These are phyloP conservation scores for Molossus alvarezi DNA, from an alignment of 2,797 vertebrate species.

Conservation along the genomic window DNA sequence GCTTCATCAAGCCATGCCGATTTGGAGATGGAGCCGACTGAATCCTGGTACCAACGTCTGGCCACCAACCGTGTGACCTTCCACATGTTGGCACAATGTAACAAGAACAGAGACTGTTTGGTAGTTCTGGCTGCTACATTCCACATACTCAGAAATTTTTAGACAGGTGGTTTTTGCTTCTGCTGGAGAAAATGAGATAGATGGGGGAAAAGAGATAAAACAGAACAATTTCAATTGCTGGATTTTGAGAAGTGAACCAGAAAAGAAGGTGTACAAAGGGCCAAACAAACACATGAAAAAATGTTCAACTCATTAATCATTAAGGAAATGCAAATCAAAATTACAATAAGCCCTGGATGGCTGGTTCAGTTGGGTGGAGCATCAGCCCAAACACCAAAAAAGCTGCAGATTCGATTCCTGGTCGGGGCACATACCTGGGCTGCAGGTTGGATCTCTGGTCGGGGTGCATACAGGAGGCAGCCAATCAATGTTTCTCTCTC, in stretches of 20 bases:
- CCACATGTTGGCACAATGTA: not conserved
- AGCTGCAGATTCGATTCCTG: not conserved
- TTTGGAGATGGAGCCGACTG: not conserved
- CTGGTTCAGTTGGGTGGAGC: not conserved
- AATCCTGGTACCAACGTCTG: not conserved
- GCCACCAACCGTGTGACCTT: not conserved
- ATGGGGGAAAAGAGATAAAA: not conserved
- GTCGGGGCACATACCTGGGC: not conserved
- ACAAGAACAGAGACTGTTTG: not conserved
- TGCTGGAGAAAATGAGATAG: not conserved
- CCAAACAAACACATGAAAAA: not conserved
- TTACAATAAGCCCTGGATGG: not conserved
- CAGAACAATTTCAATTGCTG: not conserved
- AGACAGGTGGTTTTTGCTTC: not conserved
- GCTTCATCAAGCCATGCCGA: not conserved
- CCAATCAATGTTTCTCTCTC: not conserved
- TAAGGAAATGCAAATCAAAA: not conserved
- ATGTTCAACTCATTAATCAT: not conserved
- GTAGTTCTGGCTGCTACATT: not conserved
- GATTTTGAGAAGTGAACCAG: constrained; percentile 6
- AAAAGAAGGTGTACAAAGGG: not conserved
- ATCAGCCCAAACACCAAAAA: not conserved
- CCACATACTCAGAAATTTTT: not conserved
- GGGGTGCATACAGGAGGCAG: not conserved
- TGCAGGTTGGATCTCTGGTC: not conserved